Base-by-base conservation (phyloP, 30 jellyfish, hydroid and myxozoan species). In the Pseudorhiza aurosa region DNA sequence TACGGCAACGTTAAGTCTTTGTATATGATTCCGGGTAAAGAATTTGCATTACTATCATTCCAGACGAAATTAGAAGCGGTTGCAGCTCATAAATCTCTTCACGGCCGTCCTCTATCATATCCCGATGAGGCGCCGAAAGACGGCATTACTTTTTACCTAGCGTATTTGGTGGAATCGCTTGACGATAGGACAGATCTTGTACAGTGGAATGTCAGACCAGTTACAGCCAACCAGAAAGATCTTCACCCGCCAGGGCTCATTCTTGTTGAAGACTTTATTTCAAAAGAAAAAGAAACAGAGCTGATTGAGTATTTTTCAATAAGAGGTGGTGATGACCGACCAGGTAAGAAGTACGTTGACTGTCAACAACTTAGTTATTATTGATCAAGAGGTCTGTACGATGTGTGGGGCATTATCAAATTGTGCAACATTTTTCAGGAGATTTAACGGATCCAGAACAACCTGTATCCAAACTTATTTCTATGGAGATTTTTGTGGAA, bases 161-260 rank as follows among this genome's bases (percentile, higher is more conserved):
- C 95, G 22, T 72, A 64, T 80, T 58, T 80, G 58, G 18, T 43
- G 46, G 91, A 50, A 19, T 35, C 45, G 4, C 45, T 44, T 40
- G 57, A 32, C 17, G 82, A 39, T 26, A 53, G 32, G 21, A n/a
- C 45, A 10, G 21, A 36, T 24, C 65, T 70, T 32, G 11, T 14
- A 11, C 47, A 70, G 26, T 64, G 76, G 70, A 47, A 65, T 57
- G 49, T 80, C 2, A 65, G 40, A 37, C 91, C 91, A 6, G 84
- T 80, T 8, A 26, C 55, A 51, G 78, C 91, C 1, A 7, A 40
- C 14, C 85, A 68, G 25, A 21, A 17, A 14, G 86, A 74, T 17
- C 85, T 50, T 19, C 80, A 68, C n/a, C 88, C 88, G 3, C 88
- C 75, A 7, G 99, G 96, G 21, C 94, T 93, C 44, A 59, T 65